A percentile compares a stretch with the other conserved stretches of the same genome.
Conservation (phyloP, 2,888 invertebrate species). For the Liodrosophila aerea region DNA sequence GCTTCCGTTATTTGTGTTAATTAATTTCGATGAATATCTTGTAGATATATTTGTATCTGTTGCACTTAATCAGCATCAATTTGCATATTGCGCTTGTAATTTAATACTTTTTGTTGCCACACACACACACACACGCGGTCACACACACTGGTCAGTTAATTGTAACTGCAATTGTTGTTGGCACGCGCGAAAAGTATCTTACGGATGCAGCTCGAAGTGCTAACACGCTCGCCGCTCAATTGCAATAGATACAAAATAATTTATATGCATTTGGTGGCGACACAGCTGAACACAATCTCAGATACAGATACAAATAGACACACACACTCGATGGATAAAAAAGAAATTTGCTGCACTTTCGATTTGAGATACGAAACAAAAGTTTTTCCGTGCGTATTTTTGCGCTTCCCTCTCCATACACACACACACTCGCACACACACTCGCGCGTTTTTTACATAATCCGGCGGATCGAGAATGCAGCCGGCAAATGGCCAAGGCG, state of each 20-base stretch:
- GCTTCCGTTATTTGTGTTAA: background rate
- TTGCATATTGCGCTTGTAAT: constrained; percentile 29
- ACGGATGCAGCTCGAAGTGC: constrained; percentile 43
- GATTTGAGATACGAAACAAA: constrained; percentile 21
- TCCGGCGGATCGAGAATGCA: constrained; percentile 62
- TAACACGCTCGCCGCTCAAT: constrained; percentile 56
- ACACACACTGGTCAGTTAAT: constrained; percentile 43
- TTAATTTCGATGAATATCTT: constrained; percentile 6
- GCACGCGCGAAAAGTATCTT: constrained; percentile 39
- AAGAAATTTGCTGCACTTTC: constrained; percentile 36
- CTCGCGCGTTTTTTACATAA: constrained; percentile 66
- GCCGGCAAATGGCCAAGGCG: constrained; percentile 54
- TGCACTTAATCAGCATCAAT: constrained; percentile 9
- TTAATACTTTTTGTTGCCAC: constrained; percentile 22
- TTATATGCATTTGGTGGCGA: constrained; percentile 66
- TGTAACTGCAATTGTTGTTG: constrained; percentile 20
- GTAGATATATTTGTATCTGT: background rate
- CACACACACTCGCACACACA: too few relatives aligned
- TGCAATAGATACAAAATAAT: constrained; percentile 73
- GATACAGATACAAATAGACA: constrained; percentile 11
- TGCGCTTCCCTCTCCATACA: constrained; percentile 9
- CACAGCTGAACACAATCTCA: constrained; percentile 23
- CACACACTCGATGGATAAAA: constrained; percentile 16
- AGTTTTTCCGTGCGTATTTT: constrained; percentile 39
- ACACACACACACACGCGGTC: constrained; percentile 15